These are phyloP conservation scores for Phyllostomus hastatus DNA, from an alignment of 2,113 vertebrate species.

Conservation along the genomic window DNA sequence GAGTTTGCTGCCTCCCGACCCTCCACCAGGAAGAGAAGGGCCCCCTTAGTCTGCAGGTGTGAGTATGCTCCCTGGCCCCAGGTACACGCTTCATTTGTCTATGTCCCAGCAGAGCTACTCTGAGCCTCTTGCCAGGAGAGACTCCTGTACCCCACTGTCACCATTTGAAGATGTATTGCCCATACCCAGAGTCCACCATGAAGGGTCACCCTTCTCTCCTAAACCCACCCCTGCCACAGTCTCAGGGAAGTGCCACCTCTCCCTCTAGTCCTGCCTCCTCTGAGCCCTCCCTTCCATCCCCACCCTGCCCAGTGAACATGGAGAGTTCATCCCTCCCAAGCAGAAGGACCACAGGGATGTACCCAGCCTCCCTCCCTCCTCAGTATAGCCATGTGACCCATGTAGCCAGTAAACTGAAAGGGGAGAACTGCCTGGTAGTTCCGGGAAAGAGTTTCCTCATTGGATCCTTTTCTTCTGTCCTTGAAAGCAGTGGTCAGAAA, in stretches of 20 bases:
- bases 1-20: not conserved
- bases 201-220: not conserved
- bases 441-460: not conserved
- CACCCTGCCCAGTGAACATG: too few relatives aligned
- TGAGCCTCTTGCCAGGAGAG: not conserved
- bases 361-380: not conserved
- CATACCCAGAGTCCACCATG: rapidly evolving
- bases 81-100: not conserved
- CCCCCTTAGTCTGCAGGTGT: not conserved
- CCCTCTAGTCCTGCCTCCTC: not conserved
- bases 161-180: not conserved
- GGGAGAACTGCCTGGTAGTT: not conserved
- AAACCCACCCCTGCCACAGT: not conserved
- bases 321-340: not conserved
- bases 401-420: not conserved
- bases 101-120: not conserved
- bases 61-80: not conserved
- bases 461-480: not conserved
- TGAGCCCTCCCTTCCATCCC: not conserved
- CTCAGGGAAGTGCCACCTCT: not conserved
- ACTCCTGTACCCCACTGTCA: not conserved
- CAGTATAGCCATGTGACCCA: not conserved
- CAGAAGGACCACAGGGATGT: not conserved
- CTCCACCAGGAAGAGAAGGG: not conserved
- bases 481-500: not conserved